A percentile compares a stretch with the other conserved stretches of the same genome.
phyloP scores from a whole-genome alignment of 1,140 invertebrate genomes.

The Drosophila setifemur region DNA sequence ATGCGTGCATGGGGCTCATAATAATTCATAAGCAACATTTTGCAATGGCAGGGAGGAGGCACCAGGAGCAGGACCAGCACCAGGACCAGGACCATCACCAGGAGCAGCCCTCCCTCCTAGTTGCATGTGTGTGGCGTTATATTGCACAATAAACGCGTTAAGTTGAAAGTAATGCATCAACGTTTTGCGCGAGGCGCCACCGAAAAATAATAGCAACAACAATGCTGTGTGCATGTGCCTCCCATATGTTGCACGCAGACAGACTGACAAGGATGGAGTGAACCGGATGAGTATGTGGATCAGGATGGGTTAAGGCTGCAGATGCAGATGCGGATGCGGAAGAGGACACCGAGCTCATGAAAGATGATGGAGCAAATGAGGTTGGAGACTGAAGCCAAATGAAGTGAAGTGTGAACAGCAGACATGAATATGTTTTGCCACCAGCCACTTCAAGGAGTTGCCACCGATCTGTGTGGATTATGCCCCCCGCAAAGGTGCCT shows the following conservation, averaged over 20 bases:
- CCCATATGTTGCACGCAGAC: conserved; percentile 40
- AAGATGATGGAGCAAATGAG: conserved; percentile 45
- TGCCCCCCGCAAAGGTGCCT: background rate
- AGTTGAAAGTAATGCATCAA: conserved; percentile 80
- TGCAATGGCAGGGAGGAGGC: conserved; percentile 44
- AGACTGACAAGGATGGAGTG: conserved; percentile 63
- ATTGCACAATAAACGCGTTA: conserved; percentile 72
- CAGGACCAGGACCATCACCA: too few relatives aligned
- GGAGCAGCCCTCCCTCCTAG: too few relatives aligned
- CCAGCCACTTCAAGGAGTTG: conserved; percentile 15
- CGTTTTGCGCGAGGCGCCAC: conserved; percentile 49
- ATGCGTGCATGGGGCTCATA: conserved; percentile 75
- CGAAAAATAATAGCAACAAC: conserved; percentile 24
- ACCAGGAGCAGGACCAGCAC: too few relatives aligned
- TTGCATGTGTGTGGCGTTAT: conserved; percentile 37
- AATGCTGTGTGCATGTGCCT: conserved; percentile 20
- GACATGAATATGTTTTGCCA: conserved; percentile 13
- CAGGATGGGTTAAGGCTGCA: too few relatives aligned
- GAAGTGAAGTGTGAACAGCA: conserved; percentile 31
- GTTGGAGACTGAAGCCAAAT: conserved; percentile 35
- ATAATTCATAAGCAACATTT: conserved; percentile 81
- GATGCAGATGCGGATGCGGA: background rate
- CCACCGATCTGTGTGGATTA: conserved; percentile 10
- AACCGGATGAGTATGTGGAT: conserved; percentile 29
- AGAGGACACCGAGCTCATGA: conserved; percentile 6